Base-by-base conservation (phyloP, 2,888 invertebrate species). In the Bellardia bayeri region DNA sequence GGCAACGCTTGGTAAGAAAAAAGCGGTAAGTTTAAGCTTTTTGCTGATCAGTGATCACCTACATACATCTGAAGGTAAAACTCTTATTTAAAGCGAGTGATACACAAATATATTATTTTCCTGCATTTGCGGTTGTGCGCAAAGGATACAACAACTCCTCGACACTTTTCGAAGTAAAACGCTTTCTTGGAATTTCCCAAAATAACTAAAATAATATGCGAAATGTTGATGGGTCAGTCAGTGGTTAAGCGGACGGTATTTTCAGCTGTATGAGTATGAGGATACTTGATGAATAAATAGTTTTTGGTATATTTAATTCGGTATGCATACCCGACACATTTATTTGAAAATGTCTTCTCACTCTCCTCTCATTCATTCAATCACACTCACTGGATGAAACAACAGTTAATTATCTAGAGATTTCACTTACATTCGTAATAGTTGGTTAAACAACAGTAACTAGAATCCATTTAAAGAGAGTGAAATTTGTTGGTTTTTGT, bases 121-220 rank as follows among this genome's bases (percentile, higher is more conserved):
- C 74, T 49, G 40, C 74, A 30, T 56, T 79, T 30, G 23, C 30
- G 14, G 49, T 61, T 66, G 68, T 58, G 45, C 23, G 37, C 82
- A 72, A 78, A 71, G 42, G 78, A 40, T 71, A 71, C 45, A 9
- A 40, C 51, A 76, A 49, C 61, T 76, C 71, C 42, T 91, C 92
- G 92, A 92, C 92, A 92, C 93, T 93, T 92, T 92, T 92, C 92
- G 92, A 90, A 91, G 92, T 92, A 93, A 93, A 91, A 91, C 92
- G 91, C 91, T 90, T 92, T 92, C 92, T 91, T 91, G 90, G 92
- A 92, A 92, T 92, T 92, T 90, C 87, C 91, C 90, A 87, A 88
- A 88, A 85, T 85, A 85, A 75, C 80, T 85, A 84, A 88, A 89
- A 88, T 88, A 87, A 30, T 86, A 87, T 87, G 71, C 82, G 84